Evolutionary conservation across 92 coral and sea anemone species (phyloP), one percentile per base, ranked within the genome.

Genomic region (Zoanthus solanderi): DNA sequence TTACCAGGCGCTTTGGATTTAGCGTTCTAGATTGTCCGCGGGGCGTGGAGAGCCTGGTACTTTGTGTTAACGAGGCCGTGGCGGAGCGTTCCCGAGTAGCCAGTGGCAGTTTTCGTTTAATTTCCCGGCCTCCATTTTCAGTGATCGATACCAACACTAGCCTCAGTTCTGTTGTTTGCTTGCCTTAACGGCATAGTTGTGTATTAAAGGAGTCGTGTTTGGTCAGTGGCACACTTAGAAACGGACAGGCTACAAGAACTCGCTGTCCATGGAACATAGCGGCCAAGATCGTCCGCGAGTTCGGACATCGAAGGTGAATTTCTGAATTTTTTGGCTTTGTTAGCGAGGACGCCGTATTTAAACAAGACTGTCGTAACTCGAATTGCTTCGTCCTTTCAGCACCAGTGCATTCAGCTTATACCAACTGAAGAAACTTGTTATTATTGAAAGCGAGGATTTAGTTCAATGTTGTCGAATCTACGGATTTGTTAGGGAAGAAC

Each of bases 211-310:
- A 66, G 45, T 66, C 65, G 76, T 46, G 75, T 91, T 87, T 90
- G 93, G 93, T 90, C 84, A 71, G 92, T 87, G 92, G 92, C 89
- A 92, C 92, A 79, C 96, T 92, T 93, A 92, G 98, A 94, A 91
- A 89, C 96, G 94, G 92, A 86, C 93, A 93, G 96, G 98, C 91
- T 76, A 78, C 81, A 53, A 87, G 93, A 92, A 87, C 69, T 90
- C 81, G 92, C 88, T 91, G 94, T 94, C 98, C 94, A 95, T 95
- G 98, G 98, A 95, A 86, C 94, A 94, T 90, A 95, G 96, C 94
- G 91, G 96, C 94, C 96, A 93, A 89, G 96, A 95, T 91, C 98
- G 98, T 83, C 92, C 94, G 88, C 94, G 98, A 91, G 85, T 91
- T 92, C 96, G 98, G 89, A 84, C 96, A 89, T 81, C 98, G 86